Conservation (phyloP, 2,888 invertebrate species). For the Cosmopolites sordidus region DNA sequence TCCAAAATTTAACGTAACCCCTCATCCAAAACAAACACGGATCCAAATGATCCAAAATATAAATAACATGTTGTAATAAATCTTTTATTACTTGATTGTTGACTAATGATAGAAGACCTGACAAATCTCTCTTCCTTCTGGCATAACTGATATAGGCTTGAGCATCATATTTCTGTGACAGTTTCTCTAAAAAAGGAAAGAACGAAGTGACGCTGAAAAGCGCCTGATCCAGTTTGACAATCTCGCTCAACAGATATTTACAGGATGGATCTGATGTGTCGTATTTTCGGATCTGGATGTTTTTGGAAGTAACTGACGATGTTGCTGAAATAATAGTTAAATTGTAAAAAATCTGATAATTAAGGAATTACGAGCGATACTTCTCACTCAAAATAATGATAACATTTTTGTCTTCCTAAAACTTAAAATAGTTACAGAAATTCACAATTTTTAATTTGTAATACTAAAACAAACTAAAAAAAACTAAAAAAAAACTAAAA, state of each 20-base stretch:
- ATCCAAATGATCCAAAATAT: not conserved
- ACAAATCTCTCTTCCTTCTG: not conserved
- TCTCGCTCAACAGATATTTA: conserved; percentile 4
- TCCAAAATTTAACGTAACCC: conserved; percentile 3
- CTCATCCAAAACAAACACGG: conserved; percentile 6
- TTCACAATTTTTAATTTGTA: too few species aligned
- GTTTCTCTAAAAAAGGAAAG: not conserved
- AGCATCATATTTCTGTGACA: conserved; percentile 3
- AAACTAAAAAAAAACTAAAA: too few species aligned
- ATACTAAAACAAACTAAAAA: too few species aligned
- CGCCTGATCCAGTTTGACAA: conserved; percentile 4
- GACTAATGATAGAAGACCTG: not conserved
- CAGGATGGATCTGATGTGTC: conserved; percentile 6
- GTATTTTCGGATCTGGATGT: conserved; percentile 1
- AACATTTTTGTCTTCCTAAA: too few species aligned
- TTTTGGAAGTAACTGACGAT: not conserved
- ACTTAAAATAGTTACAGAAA: too few species aligned
- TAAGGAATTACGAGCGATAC: too few species aligned
- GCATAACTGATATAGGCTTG: not conserved
- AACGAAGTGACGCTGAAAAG: conserved; percentile 4
- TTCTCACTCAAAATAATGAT: too few species aligned
- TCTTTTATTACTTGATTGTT: not conserved
- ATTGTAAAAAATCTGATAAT: too few species aligned
- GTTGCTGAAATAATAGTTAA: not conserved
- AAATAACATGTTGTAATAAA: not conserved